phyloP scores from a whole-genome alignment of 23 tunicate species.

The Trididemnum miniatum region DNA sequence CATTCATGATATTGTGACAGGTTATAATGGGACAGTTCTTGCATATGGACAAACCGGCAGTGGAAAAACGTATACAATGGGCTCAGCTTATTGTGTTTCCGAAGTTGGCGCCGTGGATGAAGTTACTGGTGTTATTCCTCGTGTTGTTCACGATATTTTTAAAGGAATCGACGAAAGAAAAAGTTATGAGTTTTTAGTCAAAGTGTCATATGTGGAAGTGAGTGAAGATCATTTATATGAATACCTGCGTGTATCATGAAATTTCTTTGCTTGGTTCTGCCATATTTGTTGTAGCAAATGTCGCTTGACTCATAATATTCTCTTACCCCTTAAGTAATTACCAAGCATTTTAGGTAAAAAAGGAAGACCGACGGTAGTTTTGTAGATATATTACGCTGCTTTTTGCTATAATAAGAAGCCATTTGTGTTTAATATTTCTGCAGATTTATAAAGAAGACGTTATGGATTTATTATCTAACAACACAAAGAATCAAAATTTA shows the following conservation, averaged over 20 bases:
- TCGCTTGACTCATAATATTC: no score
- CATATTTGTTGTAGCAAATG: no score
- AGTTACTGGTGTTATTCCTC: constrained; percentile 72
- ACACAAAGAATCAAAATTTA: constrained; percentile 26
- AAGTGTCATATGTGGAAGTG: constrained; percentile 87
- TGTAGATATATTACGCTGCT: neutral
- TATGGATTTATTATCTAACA: constrained; percentile 53
- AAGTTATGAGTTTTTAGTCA: constrained; percentile 54
- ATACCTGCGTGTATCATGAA: no score
- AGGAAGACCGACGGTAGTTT: no score
- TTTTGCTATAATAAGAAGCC: neutral
- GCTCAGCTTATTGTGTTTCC: constrained; percentile 76
- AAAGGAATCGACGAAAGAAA: constrained; percentile 46
- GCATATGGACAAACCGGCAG: constrained; percentile 99
- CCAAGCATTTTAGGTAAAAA: no score
- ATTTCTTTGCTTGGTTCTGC: no score
- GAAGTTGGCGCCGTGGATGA: constrained; percentile 26
- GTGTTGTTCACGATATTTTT: constrained; percentile 79
- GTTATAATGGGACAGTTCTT: constrained; percentile 89
- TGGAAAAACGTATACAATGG: constrained; percentile 97
- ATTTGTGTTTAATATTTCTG: neutral
- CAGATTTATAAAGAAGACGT: constrained; percentile 86
- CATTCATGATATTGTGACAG: constrained; percentile 40
- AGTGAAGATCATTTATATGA: no score
- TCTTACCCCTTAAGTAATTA: no score